A percentile compares a stretch with the other conserved stretches of the same genome.
phyloP scores from a whole-genome alignment of 2,888 invertebrate genomes.

The Nomada ferruginata region DNA sequence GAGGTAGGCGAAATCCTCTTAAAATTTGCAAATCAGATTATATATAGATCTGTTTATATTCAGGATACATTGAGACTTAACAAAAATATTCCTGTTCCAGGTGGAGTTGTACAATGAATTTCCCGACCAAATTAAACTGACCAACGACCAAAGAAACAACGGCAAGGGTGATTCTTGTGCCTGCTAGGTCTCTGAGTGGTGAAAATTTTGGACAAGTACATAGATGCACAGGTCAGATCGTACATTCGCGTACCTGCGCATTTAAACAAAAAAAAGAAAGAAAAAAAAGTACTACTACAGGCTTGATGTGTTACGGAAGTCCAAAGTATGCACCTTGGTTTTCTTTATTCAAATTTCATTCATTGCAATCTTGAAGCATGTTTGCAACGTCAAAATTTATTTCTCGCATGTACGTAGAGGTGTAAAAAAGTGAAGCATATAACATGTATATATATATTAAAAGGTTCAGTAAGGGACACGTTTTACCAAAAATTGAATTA shows the following conservation, averaged over 20 bases:
- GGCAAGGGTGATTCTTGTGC: constrained; percentile 91
- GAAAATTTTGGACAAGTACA: constrained; percentile 68
- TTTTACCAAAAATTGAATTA: constrained; percentile 35
- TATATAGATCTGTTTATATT: constrained; percentile 23
- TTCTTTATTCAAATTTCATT: constrained; percentile 38
- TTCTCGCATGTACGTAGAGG: constrained; percentile 23
- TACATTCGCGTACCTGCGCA: constrained; percentile 67
- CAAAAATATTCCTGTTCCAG: constrained; percentile 73
- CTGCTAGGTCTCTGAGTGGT: constrained; percentile 86
- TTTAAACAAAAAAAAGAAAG: constrained; percentile 45
- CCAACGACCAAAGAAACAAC: constrained; percentile 90
- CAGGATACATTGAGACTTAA: constrained; percentile 10
- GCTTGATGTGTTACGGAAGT: constrained; percentile 65
- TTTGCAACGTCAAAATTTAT: constrained; percentile 32
- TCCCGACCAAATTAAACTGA: constrained; percentile 97
- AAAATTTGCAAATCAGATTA: not conserved
- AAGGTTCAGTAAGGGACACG: constrained; percentile 23
- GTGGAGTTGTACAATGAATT: constrained; percentile 98
- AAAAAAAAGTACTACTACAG: constrained; percentile 57
- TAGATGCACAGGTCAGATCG: constrained; percentile 71
- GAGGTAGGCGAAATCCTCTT: constrained; percentile 85
- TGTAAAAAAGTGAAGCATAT: constrained; percentile 14
- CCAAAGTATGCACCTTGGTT: constrained; percentile 60
- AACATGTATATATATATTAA: constrained; percentile 39
- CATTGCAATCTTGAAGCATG: constrained; percentile 29